Evolutionary conservation across 2,113 vertebrate genomes (phyloP), one percentile per base, ranked within the genome.

Genomic region (Tursiops truncatus): DNA sequence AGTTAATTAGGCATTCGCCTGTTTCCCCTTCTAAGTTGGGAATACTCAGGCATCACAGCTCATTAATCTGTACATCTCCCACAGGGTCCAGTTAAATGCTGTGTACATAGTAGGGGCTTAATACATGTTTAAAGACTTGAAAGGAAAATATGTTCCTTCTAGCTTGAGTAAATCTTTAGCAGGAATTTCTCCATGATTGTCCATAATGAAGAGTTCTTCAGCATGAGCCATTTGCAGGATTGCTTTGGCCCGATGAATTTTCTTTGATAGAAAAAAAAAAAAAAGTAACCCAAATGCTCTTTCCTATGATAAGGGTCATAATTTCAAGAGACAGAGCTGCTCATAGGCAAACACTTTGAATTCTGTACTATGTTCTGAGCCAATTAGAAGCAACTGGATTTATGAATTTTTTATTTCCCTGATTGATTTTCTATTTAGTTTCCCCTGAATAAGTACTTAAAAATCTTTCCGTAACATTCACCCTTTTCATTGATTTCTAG

Each of bases 361-460:
- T 98, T 96, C 97, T 95, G 86, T 96, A 65, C 98, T 94, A 85
- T 96, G 93, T 96, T 98, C 94, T 77, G 73, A 95, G 96, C 85
- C 98, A 98, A 98, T 97, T 98, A 98, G 96, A 97, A 97, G 97
- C 97, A 97, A 97, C 97, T 97, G 97, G 96, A 97, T 97, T 97
- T 98, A 98, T 97, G 97, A 98, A 97, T 98, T 98, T 98, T 98
- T 98, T 96, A 98, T 97, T 97, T 98, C 97, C 56, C 85, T 98
- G 97, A 98, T 97, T 98, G 98, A 98, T 98, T 98, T 98, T 98
- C 95, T 97, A 97, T 96, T 97, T 98, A 96, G 96, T 97, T 98
- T 97, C 92, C 97, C 62, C 96, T 97, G 94, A 98, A 97, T 97
- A 97, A 96, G 96, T 97, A 97, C 96, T 98, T 97, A 89, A 98